Conservation (phyloP, 2,888 invertebrate species). For the Melieria picta region DNA sequence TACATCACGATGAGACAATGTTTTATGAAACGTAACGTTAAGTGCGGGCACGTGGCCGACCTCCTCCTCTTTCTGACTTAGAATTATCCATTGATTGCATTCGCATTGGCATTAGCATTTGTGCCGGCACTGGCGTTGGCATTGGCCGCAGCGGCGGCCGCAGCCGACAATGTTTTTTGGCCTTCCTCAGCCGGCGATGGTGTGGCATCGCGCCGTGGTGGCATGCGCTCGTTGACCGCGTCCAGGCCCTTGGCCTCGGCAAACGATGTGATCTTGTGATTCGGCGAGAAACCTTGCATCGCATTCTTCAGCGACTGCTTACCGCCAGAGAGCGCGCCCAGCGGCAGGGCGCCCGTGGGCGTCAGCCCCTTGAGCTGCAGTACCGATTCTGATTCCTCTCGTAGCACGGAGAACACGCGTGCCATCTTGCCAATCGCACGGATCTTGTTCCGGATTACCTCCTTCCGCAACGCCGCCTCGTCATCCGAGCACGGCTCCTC, state of each 20-base stretch:
- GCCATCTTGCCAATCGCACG: conserved; percentile 99
- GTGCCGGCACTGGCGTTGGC: conserved; percentile 58
- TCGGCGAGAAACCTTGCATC: conserved; percentile 94
- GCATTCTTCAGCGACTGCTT: conserved; percentile 96
- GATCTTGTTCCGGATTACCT: conserved; percentile 99
- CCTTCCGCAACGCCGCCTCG: conserved; percentile 94
- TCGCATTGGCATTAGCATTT: conserved; percentile 58
- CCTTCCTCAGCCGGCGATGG: conserved; percentile 70
- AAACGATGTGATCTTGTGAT: conserved; percentile 98
- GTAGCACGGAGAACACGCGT: conserved; percentile 97
- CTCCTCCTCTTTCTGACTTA: conserved; percentile 49
- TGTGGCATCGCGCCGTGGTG: conserved; percentile 89
- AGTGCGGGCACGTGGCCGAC: conserved; percentile 26
- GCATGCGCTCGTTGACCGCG: conserved; percentile 99
- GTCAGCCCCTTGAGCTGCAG: conserved; percentile 98
- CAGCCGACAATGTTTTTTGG: conserved; percentile 59
- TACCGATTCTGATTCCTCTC: conserved; percentile 99
- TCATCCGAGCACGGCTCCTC: conserved; percentile 72
- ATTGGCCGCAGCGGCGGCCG: conserved; percentile 61
- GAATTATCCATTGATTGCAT: conserved; percentile 63
- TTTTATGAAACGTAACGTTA: conserved; percentile 29
- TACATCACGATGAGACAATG: conserved; percentile 21
- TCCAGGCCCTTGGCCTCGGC: conserved; percentile 99
- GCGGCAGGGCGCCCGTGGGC: conserved; percentile 95
- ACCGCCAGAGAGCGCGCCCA: conserved; percentile 96